Evolutionary conservation across 2,113 vertebrate species (phyloP).

Genomic region (Atlantisia rogersi): DNA sequence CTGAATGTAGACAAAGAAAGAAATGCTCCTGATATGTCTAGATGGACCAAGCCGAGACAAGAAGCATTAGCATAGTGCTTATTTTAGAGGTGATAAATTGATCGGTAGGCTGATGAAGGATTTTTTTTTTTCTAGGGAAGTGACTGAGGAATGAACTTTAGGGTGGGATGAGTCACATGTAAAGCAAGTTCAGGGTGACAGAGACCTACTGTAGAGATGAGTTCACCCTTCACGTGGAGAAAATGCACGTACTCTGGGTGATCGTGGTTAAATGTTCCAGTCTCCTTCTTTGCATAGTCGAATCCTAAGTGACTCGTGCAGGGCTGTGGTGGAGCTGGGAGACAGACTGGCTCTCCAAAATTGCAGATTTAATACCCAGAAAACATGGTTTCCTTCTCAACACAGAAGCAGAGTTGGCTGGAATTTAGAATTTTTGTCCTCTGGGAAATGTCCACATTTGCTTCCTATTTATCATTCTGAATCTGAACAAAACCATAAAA

Average conservation of each 20-base stretch:
- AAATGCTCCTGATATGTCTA: background rate
- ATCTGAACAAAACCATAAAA: background rate
- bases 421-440: background rate
- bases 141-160: background rate
- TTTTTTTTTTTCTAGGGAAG: background rate
- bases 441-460: background rate
- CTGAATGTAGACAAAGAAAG: background rate
- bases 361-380: background rate
- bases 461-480: conserved; percentile 3
- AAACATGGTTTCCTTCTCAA: background rate
- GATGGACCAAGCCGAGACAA: background rate
- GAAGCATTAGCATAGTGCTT: background rate
- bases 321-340: background rate
- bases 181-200: background rate
- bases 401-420: background rate
- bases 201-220: background rate
- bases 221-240: background rate
- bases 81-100: background rate
- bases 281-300: background rate
- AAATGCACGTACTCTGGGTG: background rate
- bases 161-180: background rate
- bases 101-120: background rate
- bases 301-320: background rate
- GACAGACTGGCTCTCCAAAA: background rate
- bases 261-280: background rate